Conservation (phyloP, 2,888 invertebrate genomes). For the Meliscaeva auricollis region DNA sequence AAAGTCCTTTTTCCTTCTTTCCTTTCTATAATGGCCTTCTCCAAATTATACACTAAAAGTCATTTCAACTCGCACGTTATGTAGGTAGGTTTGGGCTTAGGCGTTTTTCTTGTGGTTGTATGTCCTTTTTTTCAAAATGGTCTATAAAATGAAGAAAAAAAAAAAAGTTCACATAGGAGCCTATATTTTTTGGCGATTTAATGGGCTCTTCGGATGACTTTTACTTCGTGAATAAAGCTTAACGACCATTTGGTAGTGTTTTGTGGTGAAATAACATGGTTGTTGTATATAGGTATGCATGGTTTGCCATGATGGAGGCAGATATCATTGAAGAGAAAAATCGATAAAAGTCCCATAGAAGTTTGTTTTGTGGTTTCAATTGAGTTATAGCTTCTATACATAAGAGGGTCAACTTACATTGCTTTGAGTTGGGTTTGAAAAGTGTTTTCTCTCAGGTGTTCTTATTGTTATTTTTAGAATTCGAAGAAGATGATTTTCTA, state of each 20-base stretch:
- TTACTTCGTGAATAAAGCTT: conserved; percentile 42
- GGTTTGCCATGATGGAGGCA: neutral
- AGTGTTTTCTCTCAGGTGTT: too few species aligned
- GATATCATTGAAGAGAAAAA: conserved; percentile 16
- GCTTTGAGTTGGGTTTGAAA: neutral
- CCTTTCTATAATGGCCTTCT: conserved; percentile 37
- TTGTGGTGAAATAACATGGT: conserved; percentile 8
- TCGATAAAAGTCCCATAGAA: conserved; percentile 43
- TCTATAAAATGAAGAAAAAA: conserved; percentile 23
- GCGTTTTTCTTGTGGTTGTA: conserved; percentile 36
- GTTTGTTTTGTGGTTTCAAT: neutral
- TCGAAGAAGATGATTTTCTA: too few species aligned
- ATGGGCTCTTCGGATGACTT: conserved; percentile 25
- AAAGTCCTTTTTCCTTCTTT: conserved; percentile 8
- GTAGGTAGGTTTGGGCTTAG: neutral
- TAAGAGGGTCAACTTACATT: neutral
- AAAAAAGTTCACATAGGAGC: conserved; percentile 22
- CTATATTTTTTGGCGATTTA: conserved; percentile 23
- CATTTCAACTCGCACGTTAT: neutral
- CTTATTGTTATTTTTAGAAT: too few species aligned
- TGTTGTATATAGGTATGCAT: too few species aligned
- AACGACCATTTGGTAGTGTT: conserved; percentile 44
- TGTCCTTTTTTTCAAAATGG: conserved; percentile 3
- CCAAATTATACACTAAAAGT: conserved; percentile 41
- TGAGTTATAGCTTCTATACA: neutral